Conservation (phyloP, 2,797 vertebrate genomes). For the Nyctalus aviator region DNA sequence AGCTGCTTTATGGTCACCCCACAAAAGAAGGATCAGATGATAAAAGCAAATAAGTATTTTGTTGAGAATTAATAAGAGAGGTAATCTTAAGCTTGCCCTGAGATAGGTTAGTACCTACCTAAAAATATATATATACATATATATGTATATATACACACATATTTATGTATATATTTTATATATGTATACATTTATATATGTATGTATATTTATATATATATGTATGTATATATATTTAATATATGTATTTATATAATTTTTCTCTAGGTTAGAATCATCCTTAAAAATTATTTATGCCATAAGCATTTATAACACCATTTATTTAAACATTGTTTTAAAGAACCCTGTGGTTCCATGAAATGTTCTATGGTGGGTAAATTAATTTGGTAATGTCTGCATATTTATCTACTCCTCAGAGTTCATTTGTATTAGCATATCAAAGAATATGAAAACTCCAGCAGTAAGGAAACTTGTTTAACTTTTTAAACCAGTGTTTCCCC, state of each 20-base stretch:
- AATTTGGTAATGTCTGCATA: conserved; percentile 48
- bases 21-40: not conserved
- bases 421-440: not conserved
- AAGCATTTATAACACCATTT: not conserved
- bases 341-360: not conserved
- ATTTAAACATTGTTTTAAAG: not conserved
- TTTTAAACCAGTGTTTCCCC: not conserved
- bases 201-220: too few relatives aligned
- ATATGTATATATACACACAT: too few relatives aligned
- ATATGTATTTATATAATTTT: not conserved
- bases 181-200: too few relatives aligned
- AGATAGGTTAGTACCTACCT: not conserved
- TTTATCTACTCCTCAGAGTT: conserved; percentile 11
- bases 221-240: too few relatives aligned
- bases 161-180: too few relatives aligned
- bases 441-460: not conserved
- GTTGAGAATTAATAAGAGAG: not conserved
- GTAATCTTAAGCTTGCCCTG: not conserved
- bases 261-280: not conserved
- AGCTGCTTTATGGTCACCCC: not conserved
- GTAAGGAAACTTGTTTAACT: conserved; percentile 53
- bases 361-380: conserved; percentile 4
- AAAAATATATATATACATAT: not conserved
- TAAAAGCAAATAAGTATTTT: not conserved
- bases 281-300: not conserved